Evolutionary conservation across 2,113 vertebrate genomes (phyloP), one percentile per base, ranked within the genome.

Genomic region (Paramormyrops kingsleyae): DNA sequence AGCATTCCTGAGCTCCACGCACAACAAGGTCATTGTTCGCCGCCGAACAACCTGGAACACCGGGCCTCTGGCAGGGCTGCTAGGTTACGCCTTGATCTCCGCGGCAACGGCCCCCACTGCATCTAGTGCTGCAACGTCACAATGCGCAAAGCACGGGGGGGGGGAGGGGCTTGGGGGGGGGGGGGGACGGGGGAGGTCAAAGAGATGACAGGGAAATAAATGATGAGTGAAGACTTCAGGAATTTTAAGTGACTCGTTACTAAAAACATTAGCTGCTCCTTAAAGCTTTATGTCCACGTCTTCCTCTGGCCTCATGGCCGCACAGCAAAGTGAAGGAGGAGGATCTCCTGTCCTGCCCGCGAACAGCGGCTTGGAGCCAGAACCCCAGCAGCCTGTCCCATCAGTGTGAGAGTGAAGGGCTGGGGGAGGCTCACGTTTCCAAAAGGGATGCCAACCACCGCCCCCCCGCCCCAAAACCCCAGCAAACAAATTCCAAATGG

Each of bases 21-120:
- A 96, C 96, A 96, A 96, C 95, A 95, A 95, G 95, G 95, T 96
- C 95, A 96, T 96, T 96, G 96, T 96, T 96, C 95, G 96, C 94
- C 92, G 94, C 93, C 90, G 94, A 95, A 95, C 94, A 96, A 96
- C 96, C 96, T 96, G 95, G 95, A 96, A 96, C 95, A 92, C 94
- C 93, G 95, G 94, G 94, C 93, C 93, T 74, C 24, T 91, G 88
- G 94, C 95, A 94, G 92, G 95, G 94, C 93, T 93, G 90, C 94
- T 94, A 80, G 90, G 92, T 93, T 94, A 94, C 93, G 91, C 94
- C 95, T 93, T 93, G 3, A 90, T 96, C 93, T 91, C 94, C 92
- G 93, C 90, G 93, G 94, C 19, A 94, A 96, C 90, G 90, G 88
- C 94, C 94, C 93, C 92, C 93, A 93, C 95, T 94, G 94, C 93